These are phyloP conservation scores for Boulengeromyrus knoepffleri DNA, from an alignment of 2,113 vertebrate genomes.

Conservation along the genomic window DNA sequence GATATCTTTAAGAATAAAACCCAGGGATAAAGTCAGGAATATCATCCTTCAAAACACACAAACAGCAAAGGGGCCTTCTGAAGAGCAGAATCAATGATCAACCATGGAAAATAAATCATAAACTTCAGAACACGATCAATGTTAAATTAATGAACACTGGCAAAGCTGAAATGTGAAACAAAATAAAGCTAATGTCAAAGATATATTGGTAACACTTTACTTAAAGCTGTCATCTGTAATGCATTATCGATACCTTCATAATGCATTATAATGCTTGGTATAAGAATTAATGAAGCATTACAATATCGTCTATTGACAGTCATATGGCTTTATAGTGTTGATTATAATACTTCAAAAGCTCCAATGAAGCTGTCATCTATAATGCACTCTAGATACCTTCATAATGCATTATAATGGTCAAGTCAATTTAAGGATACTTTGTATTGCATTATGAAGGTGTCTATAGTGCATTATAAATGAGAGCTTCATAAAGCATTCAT, in stretches of 20 bases:
- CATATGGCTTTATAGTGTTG: no score
- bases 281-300: neutral
- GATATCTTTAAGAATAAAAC: neutral
- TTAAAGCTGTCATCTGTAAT: neutral
- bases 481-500: neutral
- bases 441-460: neutral
- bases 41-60: neutral
- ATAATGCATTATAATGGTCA: no score
- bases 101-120: neutral
- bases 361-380: no score
- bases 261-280: neutral
- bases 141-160: neutral
- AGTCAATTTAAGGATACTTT: neutral
- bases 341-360: no score
- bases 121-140: neutral
- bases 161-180: neutral
- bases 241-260: neutral
- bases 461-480: neutral
- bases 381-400: no score
- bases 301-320: no score
- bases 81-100: neutral
- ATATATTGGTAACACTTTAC: neutral
- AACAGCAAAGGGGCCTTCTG: neutral
- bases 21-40: neutral
- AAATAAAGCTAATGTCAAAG: neutral